Conservation (phyloP, 2,797 vertebrate species). For the Semotilus atromaculatus region DNA sequence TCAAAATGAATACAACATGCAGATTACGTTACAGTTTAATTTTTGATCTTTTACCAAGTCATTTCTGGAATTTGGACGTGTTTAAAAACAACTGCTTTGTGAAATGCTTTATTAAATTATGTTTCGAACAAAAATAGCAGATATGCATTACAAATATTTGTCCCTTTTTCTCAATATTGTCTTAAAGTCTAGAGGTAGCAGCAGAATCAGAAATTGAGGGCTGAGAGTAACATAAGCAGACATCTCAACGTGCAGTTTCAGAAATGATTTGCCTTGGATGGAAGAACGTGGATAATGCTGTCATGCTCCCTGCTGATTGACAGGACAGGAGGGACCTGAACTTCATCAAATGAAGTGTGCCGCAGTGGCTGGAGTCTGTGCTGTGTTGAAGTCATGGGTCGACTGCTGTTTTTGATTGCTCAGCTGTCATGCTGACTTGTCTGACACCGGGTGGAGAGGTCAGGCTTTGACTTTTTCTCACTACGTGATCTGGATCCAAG, state of each 20-base stretch:
- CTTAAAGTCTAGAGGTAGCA: conserved; percentile 1
- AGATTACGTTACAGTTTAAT: background rate
- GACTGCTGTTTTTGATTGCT: conserved; percentile 59
- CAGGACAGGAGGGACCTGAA: conserved; percentile 45
- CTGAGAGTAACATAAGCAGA: background rate
- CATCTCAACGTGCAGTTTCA: conserved; percentile 10
- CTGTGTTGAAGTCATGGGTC: conserved; percentile 42
- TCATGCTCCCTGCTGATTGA: conserved; percentile 42
- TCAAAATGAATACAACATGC: conserved; percentile 25
- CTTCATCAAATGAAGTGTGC: conserved; percentile 47
- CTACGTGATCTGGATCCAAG: conserved; percentile 52
- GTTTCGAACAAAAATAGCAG: background rate
- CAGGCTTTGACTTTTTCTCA: conserved; percentile 39
- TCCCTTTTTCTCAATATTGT: background rate
- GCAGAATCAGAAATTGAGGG: background rate
- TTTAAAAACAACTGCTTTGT: conserved; percentile 2
- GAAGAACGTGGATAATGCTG: conserved; percentile 24
- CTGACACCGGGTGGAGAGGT: conserved; percentile 50
- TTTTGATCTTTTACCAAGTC: conserved; percentile 7
- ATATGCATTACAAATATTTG: background rate
- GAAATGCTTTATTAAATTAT: background rate
- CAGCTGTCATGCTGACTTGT: conserved; percentile 57
- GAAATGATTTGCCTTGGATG: conserved; percentile 22
- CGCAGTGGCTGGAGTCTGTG: conserved; percentile 31
- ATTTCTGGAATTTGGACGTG: background rate